A percentile compares a stretch with the other conserved stretches of the same genome.
phyloP scores from a whole-genome alignment of 2,888 invertebrate species.

The Arge pagana region DNA sequence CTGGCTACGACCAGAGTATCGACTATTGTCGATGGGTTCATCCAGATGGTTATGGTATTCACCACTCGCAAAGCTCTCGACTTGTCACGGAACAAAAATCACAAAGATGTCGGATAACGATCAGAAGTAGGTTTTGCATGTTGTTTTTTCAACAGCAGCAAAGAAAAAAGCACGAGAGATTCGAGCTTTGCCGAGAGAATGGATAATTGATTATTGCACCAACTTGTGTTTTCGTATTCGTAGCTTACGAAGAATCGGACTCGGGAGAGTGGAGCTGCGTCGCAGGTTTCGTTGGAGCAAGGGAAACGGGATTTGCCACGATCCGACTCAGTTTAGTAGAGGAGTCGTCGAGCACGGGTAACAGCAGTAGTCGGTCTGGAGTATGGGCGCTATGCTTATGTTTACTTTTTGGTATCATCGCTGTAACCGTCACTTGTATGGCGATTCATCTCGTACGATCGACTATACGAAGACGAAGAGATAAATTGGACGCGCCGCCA shows the following conservation, averaged over 20 bases:
- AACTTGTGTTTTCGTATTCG: too few relatives aligned
- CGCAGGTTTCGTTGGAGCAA: slow-evolving; percentile 27
- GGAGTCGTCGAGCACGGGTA: too few relatives aligned
- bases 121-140: neutral
- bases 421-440: neutral
- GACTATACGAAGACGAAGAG: neutral
- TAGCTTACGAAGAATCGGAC: slow-evolving; percentile 23
- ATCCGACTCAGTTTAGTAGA: slow-evolving; percentile 1
- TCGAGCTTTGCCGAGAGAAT: too few relatives aligned
- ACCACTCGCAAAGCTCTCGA: slow-evolving; percentile 1
- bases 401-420: neutral
- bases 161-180: neutral
- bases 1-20: slow-evolving; percentile 36
- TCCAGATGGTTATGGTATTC: slow-evolving; percentile 46
- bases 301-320: slow-evolving; percentile 26
- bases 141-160: neutral
- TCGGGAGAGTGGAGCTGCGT: slow-evolving; percentile 42
- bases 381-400: neutral
- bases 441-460: too few relatives aligned
- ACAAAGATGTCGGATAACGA: neutral
- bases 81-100: slow-evolving; percentile 18
- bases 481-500: neutral
- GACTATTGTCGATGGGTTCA: slow-evolving; percentile 50
- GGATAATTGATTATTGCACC: too few relatives aligned
- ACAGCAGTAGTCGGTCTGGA: neutral